Evolutionary conservation across 2,888 invertebrate genomes (phyloP).

Genomic region (Tenthredo distinguenda): DNA sequence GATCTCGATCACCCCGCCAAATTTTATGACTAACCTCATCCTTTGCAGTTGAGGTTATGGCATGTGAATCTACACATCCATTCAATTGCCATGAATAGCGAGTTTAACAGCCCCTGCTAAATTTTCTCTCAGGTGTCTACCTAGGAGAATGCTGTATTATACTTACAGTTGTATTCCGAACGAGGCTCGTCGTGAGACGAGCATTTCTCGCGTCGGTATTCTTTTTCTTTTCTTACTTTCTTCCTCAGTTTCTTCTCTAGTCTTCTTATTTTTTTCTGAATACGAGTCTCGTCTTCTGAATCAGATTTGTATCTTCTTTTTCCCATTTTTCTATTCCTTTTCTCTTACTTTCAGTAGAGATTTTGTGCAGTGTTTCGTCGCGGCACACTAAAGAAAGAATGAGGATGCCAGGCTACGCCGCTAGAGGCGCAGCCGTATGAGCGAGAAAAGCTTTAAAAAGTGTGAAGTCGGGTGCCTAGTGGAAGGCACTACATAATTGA

Average conservation of each 20-base stretch:
- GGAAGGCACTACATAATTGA: slow-evolving; percentile 29
- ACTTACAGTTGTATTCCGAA: slow-evolving; percentile 17
- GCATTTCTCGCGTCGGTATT: background rate
- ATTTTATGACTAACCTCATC: too few species aligned
- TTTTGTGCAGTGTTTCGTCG: background rate
- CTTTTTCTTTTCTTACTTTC: background rate
- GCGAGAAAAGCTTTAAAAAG: slow-evolving; percentile 14
- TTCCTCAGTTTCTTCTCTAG: slow-evolving; percentile 11
- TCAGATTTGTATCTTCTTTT: slow-evolving; percentile 21
- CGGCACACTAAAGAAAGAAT: slow-evolving; percentile 11
- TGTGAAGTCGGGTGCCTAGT: slow-evolving; percentile 3
- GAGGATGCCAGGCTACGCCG: slow-evolving; percentile 16
- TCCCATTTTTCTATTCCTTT: slow-evolving; percentile 1
- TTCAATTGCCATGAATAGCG: slow-evolving; percentile 9
- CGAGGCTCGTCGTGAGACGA: slow-evolving; percentile 22
- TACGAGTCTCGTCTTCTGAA: slow-evolving; percentile 22
- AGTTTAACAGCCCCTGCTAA: slow-evolving; percentile 11
- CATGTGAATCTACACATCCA: slow-evolving; percentile 6
- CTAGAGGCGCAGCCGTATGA: slow-evolving; percentile 14
- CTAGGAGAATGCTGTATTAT: slow-evolving; percentile 15
- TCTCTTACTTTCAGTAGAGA: background rate
- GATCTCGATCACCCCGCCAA: too few species aligned
- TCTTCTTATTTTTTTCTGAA: background rate
- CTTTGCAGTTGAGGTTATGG: slow-evolving; percentile 26
- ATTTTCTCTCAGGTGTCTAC: slow-evolving; percentile 6